phyloP scores from a whole-genome alignment of 1,140 invertebrate genomes.

The Cardiocondyla obscurior region DNA sequence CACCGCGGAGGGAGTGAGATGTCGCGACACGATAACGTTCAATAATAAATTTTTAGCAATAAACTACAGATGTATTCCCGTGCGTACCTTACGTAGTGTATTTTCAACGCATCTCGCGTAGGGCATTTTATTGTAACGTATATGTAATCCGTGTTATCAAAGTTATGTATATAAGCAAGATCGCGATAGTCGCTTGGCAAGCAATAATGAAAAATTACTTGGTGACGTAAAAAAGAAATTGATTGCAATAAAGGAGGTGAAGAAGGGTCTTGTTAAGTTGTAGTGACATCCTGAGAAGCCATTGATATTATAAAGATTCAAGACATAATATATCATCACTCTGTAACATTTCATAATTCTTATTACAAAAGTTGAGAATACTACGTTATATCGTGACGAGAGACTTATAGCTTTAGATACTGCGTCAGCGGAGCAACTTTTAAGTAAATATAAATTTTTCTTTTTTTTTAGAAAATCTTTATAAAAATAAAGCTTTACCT shows the following conservation, averaged over 20 bases:
- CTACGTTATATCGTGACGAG: conserved; percentile 1
- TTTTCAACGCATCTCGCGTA: no score
- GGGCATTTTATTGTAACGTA: no score
- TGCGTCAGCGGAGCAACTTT: no score
- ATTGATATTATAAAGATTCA: conserved; percentile 21
- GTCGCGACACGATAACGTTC: conserved; percentile 12
- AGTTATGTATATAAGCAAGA: background rate
- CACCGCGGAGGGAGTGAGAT: background rate
- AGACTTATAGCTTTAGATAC: conserved; percentile 20
- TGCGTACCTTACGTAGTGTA: no score
- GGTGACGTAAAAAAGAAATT: background rate
- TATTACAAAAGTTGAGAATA: conserved; percentile 37
- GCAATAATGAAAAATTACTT: conserved; percentile 16
- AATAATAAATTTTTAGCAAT: conserved; percentile 16
- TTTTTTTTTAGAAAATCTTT: no score
- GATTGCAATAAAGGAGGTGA: background rate
- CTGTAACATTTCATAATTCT: conserved; percentile 24
- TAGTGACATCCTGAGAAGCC: conserved; percentile 5
- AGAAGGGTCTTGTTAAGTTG: background rate
- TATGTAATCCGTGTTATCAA: background rate
- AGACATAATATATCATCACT: conserved; percentile 23
- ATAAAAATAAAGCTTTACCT: no score
- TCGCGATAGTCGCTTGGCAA: background rate
- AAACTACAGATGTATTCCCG: no score
- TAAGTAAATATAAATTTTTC: no score